Conservation (phyloP, 2,888 invertebrate species). For the Meliscaeva auricollis region DNA sequence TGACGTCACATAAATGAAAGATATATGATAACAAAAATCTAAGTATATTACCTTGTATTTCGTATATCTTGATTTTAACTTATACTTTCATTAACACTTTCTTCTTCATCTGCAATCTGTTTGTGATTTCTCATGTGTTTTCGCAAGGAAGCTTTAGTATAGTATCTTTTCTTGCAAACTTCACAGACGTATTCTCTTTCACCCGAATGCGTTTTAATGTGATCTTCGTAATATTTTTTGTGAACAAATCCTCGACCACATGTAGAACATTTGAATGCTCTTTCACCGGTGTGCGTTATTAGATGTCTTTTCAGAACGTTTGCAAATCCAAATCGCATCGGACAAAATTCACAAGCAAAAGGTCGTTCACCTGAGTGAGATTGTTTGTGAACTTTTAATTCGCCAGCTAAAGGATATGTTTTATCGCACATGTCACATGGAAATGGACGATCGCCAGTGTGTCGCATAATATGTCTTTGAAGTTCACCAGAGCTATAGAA, state of each 20-base stretch:
- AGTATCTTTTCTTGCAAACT: slow-evolving; percentile 8
- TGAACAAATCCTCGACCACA: slow-evolving; percentile 29
- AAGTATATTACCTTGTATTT: too few species aligned
- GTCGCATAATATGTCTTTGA: slow-evolving; percentile 30
- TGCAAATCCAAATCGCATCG: slow-evolving; percentile 40
- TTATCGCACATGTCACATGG: slow-evolving; percentile 33
- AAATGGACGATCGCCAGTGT: slow-evolving; percentile 34
- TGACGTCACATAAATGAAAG: too few species aligned
- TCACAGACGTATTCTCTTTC: slow-evolving; percentile 20
- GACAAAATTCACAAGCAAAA: slow-evolving; percentile 35
- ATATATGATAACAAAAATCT: too few species aligned
- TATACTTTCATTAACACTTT: slow-evolving; percentile 15
- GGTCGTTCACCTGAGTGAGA: slow-evolving; percentile 32
- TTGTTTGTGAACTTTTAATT: slow-evolving; percentile 25
- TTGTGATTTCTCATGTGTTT: slow-evolving; percentile 27
- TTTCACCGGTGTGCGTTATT: slow-evolving; percentile 30
- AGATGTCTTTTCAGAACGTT: slow-evolving; percentile 23
- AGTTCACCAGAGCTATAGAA: slow-evolving; percentile 27
- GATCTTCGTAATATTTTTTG: slow-evolving; percentile 25
- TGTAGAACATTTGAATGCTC: slow-evolving; percentile 16
- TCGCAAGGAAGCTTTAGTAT: slow-evolving; percentile 30
- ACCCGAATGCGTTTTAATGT: slow-evolving; percentile 36
- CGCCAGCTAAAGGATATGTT: slow-evolving; percentile 14
- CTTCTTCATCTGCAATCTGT: background rate
- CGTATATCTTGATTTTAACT: too few species aligned